phyloP scores from a whole-genome alignment of 92 coral and sea anemone genomes.

The Umimayanthus chanpuru region DNA sequence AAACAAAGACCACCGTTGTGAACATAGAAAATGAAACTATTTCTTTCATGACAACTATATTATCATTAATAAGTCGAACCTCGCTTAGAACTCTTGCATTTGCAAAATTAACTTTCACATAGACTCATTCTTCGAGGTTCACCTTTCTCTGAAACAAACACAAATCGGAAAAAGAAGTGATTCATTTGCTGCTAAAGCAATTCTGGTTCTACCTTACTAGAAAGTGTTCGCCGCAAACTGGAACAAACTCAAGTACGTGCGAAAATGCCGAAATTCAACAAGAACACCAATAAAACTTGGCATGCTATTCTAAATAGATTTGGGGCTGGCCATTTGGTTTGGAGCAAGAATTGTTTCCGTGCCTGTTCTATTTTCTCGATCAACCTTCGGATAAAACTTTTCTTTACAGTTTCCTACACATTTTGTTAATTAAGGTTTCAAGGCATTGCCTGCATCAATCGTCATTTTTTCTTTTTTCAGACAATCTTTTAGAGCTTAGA shows the following conservation, averaged over 20 bases:
- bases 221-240: not conserved
- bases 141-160: not conserved
- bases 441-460: no score
- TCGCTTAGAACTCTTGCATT: not conserved
- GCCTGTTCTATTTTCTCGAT: no score
- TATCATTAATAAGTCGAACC: not conserved
- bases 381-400: no score
- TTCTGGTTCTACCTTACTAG: not conserved
- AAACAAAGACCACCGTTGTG: not conserved
- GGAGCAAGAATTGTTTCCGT: no score
- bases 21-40: not conserved
- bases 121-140: not conserved
- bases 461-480: no score
- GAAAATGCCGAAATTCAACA: not conserved
- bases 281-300: not conserved
- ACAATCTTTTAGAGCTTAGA: no score
- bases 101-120: not conserved
- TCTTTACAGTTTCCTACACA: no score
- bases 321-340: no score
- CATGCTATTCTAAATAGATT: not conserved
- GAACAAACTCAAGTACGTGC: not conserved
- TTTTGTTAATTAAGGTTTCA: no score
- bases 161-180: not conserved
- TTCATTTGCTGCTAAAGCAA: not conserved
- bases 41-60: not conserved